Percentiles rank a stretch among this genome's conserved stretches.
Evolutionary conservation across 2,113 vertebrate genomes (phyloP).

Genomic region (Narcine bancroftii): DNA sequence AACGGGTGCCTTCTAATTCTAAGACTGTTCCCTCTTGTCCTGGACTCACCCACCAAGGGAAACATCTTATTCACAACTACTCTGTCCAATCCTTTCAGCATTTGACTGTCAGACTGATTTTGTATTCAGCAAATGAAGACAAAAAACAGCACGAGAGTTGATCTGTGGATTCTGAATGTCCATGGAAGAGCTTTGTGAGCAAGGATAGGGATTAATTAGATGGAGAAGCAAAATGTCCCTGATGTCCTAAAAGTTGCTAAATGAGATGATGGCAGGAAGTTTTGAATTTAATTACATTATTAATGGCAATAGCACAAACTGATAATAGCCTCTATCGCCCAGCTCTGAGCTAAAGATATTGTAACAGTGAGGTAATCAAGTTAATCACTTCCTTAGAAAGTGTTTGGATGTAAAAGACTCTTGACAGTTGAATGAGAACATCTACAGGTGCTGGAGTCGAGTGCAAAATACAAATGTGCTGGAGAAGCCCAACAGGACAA

Average conservation of each 20-base stretch:
- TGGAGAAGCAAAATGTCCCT: constrained; percentile 9
- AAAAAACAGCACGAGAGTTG: neutral
- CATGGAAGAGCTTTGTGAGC: neutral
- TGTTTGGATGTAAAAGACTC: neutral
- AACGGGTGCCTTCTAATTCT: no score
- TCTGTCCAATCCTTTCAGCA: no score
- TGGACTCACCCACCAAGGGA: no score
- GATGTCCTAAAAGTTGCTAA: constrained; percentile 26
- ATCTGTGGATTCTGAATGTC: neutral
- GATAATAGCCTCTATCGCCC: neutral
- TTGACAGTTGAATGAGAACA: no score
- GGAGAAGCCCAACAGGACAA: no score
- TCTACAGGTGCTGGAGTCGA: no score
- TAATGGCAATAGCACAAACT: neutral
- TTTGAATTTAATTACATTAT: constrained; percentile 35
- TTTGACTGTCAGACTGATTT: neutral
- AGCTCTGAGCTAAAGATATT: neutral
- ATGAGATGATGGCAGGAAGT: constrained; percentile 26
- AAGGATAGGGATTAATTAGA: constrained; percentile 15
- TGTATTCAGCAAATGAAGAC: neutral
- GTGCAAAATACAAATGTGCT: no score
- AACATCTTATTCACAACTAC: no score
- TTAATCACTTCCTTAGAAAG: neutral
- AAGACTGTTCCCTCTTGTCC: no score
- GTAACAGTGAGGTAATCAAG: neutral